These are phyloP conservation scores for Synodontis membranacea DNA, from an alignment of 2,113 vertebrate species.

Conservation along the genomic window DNA sequence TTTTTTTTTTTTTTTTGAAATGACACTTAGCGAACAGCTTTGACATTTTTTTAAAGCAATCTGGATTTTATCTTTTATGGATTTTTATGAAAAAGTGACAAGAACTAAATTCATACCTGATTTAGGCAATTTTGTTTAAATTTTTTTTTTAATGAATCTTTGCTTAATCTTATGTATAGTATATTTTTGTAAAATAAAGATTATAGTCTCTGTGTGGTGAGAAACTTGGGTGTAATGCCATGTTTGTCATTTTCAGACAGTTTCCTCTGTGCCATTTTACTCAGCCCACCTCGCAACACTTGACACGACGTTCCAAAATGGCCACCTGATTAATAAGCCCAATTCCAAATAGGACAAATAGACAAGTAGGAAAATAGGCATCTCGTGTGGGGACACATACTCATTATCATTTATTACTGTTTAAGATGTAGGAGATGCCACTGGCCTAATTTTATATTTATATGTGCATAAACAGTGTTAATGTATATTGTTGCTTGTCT, in stretches of 20 bases:
- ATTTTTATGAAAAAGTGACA: neutral
- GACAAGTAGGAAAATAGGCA: conserved; percentile 11
- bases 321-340: conserved; percentile 42
- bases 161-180: neutral
- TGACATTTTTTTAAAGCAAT: too few species aligned
- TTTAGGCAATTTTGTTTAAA: neutral
- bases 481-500: conserved; percentile 6
- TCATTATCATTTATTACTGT: neutral
- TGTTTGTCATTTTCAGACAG: conserved; percentile 5
- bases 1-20: neutral
- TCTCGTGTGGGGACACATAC: neutral
- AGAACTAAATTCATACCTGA: neutral
- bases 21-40: neutral
- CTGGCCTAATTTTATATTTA: conserved; percentile 21
- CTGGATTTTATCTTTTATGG: too few species aligned
- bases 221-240: neutral
- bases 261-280: conserved; percentile 38
- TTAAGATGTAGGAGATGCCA: neutral
- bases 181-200: neutral
- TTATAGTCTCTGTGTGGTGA: neutral
- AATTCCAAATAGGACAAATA: conserved; percentile 20
- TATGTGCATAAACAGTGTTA: conserved; percentile 18
- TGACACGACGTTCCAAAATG: conserved; percentile 44
- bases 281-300: conserved; percentile 15
- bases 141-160: neutral